These are phyloP conservation scores for Harpagifer antarcticus DNA, from an alignment of 2,797 vertebrate genomes.

Conservation along the genomic window DNA sequence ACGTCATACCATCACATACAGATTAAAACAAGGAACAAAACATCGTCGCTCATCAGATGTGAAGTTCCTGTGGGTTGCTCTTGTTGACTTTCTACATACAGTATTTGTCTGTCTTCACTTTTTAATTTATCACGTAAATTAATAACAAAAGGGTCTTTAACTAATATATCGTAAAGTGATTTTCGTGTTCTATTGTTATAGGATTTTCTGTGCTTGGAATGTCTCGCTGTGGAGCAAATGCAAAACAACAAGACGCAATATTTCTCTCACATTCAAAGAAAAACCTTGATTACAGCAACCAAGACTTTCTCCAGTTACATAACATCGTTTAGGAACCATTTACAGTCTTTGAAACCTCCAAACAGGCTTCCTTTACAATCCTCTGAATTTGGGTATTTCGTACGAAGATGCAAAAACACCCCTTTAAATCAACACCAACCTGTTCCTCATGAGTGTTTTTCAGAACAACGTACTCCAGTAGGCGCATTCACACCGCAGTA, in stretches of 20 bases:
- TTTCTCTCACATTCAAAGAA: constrained; percentile 55
- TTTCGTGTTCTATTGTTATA: no score
- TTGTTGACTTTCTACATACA: neutral
- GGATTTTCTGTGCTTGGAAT: constrained; percentile 28
- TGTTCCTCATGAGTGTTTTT: neutral
- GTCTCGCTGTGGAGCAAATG: constrained; percentile 48
- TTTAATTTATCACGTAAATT: no score
- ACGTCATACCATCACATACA: no score
- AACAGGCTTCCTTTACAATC: constrained; percentile 33
- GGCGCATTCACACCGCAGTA: no score
- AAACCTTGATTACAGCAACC: constrained; percentile 14
- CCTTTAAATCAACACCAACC: constrained; percentile 46
- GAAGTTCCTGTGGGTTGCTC: neutral
- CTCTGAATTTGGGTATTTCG: neutral
- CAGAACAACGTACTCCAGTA: neutral
- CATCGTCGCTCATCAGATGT: neutral
- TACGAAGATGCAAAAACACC: constrained; percentile 41
- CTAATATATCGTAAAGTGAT: no score
- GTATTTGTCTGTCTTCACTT: no score
- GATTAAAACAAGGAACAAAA: neutral
- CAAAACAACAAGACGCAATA: constrained; percentile 17
- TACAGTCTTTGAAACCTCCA: no score
- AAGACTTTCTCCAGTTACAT: constrained; percentile 9
- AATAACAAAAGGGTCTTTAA: no score
- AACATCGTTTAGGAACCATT: neutral